phyloP scores from a whole-genome alignment of 1,140 invertebrate species.

The Drosophila grimshawi region DNA sequence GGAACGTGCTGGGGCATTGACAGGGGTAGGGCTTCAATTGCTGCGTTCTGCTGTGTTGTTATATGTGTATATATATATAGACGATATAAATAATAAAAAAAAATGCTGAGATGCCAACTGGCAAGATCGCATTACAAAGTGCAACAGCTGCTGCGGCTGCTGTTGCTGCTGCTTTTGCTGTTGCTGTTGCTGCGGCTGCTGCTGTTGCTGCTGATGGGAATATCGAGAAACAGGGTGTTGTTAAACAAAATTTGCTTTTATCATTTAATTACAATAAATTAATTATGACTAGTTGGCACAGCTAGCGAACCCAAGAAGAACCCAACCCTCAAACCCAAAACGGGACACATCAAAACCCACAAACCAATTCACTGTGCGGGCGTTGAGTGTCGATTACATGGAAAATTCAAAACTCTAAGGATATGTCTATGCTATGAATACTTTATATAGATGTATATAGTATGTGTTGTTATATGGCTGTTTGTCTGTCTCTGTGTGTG shows the following conservation, averaged over 20 bases:
- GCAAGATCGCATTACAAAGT: conserved; percentile 46
- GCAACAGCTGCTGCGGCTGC: conserved; percentile 19
- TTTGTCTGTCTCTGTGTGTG: not conserved
- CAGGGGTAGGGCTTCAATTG: conserved; percentile 38
- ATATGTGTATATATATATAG: not conserved
- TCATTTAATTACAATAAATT: conserved; percentile 76
- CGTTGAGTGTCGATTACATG: conserved; percentile 53
- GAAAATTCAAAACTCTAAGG: conserved; percentile 55
- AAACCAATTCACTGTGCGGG: conserved; percentile 19
- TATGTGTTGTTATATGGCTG: not conserved
- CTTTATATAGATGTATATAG: not conserved
- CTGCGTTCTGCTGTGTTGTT: conserved; percentile 4
- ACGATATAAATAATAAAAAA: conserved; percentile 1
- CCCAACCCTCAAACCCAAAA: conserved; percentile 6
- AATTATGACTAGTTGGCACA: conserved; percentile 59
- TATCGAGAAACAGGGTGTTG: conserved; percentile 20
- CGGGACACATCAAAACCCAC: conserved; percentile 9
- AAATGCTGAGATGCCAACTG: conserved; percentile 3
- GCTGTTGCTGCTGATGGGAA: not conserved
- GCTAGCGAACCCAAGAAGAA: conserved; percentile 18
- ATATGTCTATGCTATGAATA: conserved; percentile 32
- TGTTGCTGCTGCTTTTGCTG: not conserved
- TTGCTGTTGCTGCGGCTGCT: not conserved
- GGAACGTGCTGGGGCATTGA: not conserved
- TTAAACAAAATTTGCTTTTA: conserved; percentile 44